Base-by-base conservation (phyloP, 2,888 invertebrate genomes). In the Notodonta ziczac region DNA sequence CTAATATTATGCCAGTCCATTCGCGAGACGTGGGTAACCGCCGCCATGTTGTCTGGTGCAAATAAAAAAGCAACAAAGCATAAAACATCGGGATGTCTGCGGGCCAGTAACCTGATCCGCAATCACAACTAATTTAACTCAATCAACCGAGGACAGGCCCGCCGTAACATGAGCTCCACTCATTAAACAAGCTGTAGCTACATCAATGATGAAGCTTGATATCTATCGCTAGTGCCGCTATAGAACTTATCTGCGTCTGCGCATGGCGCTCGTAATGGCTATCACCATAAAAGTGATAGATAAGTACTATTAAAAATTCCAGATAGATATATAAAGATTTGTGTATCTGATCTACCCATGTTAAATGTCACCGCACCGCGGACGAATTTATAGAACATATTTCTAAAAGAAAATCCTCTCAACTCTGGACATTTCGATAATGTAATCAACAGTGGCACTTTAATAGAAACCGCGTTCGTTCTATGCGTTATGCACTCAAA, bases 111-210 rank as follows among this genome's bases (percentile, higher is more conserved):
- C 85, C 73, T 72, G 88, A 91, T 82, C 79, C 76, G 70, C 83
- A 86, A 86, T 89, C 87, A 83, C 83, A 76, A 83, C 82, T 86
- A 86, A 89, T 89, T 89, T 85, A 81, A 83, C 83, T 85, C 87
- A 88, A 89, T 90, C 85, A 86, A 73, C 70, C 70, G 75, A 76
- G 73, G 74, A 84, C 70, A 69, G 67, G 65, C 68, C 24, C 61
- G 65, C 61, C 70, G 75, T 69, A 74, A 76, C 66, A 62, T 78
- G 77, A 69, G 76, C 12, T 3, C 12, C 10, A 58, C 56, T 65
- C 65, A 67, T 71, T 67, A 61, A 71, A 76, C 73, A 67, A 59
- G 63, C 66, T 66, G 66, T 70, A 66, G 4, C 62, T 70, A 74
- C 71, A 71, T 73, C 70, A 77, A 35, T 35, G 35, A 6, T 35